phyloP scores from a whole-genome alignment of 2,888 invertebrate species.

The Paralinhomoeus sp. region DNA sequence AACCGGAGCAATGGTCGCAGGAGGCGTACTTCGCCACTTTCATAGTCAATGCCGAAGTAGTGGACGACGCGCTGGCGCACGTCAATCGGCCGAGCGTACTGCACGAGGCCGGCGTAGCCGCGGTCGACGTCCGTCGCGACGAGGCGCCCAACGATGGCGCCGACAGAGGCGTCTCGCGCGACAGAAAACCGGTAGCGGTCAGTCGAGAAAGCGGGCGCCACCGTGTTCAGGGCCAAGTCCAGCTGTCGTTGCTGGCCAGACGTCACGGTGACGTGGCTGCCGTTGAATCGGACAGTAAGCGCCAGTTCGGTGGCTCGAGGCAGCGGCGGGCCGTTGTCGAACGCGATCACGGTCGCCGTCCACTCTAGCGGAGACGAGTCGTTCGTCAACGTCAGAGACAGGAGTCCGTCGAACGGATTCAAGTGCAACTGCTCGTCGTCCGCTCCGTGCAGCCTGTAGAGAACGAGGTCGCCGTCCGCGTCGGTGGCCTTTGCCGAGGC shows the following conservation, averaged over 20 bases:
- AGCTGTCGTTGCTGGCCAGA: background rate
- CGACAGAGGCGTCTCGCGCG: background rate
- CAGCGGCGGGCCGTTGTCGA: conserved; percentile 78
- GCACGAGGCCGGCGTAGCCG: conserved; percentile 70
- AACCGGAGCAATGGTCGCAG: too few relatives aligned
- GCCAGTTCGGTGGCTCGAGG: conserved; percentile 70
- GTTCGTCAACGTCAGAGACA: too few relatives aligned
- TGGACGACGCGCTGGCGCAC: too few relatives aligned
- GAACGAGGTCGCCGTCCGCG: conserved; percentile 76
- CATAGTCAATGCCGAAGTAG: too few relatives aligned
- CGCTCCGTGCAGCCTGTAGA: conserved; percentile 49
- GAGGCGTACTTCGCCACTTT: too few relatives aligned
- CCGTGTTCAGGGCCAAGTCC: too few relatives aligned
- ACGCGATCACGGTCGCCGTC: conserved; percentile 56
- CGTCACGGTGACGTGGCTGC: conserved; percentile 2
- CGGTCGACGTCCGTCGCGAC: conserved; percentile 59
- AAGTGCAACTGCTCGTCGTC: too few relatives aligned
- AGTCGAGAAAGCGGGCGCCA: background rate
- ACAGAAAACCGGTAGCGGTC: background rate
- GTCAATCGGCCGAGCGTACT: conserved; percentile 37
- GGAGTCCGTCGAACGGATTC: too few relatives aligned
- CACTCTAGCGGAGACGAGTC: too few relatives aligned
- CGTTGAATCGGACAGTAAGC: conserved; percentile 45
- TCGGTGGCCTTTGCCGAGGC: conserved; percentile 63
- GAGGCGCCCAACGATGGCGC: conserved; percentile 30